Conservation (phyloP, 2,113 vertebrate genomes). For the Mobula hypostoma region DNA sequence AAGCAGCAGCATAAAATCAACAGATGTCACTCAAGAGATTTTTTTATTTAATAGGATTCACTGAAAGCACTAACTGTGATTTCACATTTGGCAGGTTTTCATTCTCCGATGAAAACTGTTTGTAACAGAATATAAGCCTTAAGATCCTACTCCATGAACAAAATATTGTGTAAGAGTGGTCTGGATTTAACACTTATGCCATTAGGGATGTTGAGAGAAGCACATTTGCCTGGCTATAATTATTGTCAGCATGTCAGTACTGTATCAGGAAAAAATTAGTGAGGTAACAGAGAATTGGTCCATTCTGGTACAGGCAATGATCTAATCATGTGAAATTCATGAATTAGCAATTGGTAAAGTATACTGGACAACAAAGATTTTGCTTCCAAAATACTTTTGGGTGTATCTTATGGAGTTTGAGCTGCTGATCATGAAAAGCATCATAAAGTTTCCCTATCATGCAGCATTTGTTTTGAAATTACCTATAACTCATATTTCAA, state of each 20-base stretch:
- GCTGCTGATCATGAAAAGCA: no score
- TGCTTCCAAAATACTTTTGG: no score
- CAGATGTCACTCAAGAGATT: background rate
- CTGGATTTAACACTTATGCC: background rate
- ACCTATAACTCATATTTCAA: no score
- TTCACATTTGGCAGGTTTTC: background rate
- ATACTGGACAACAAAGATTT: no score
- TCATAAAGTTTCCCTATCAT: no score
- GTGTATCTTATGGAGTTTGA: no score
- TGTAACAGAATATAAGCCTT: background rate
- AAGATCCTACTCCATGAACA: background rate
- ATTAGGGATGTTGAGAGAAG: background rate
- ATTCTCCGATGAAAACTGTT: background rate
- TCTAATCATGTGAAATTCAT: background rate
- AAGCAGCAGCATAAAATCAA: background rate
- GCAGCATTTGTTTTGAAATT: no score
- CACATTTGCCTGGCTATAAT: background rate
- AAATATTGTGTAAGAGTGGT: background rate
- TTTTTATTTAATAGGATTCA: background rate
- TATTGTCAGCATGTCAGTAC: background rate
- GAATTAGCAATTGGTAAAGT: no score
- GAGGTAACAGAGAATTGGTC: background rate
- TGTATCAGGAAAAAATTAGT: background rate
- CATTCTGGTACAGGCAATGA: background rate
- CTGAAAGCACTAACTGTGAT: background rate